phyloP scores from a whole-genome alignment of 92 coral and sea anemone species.

The Epizoanthus scotinus region DNA sequence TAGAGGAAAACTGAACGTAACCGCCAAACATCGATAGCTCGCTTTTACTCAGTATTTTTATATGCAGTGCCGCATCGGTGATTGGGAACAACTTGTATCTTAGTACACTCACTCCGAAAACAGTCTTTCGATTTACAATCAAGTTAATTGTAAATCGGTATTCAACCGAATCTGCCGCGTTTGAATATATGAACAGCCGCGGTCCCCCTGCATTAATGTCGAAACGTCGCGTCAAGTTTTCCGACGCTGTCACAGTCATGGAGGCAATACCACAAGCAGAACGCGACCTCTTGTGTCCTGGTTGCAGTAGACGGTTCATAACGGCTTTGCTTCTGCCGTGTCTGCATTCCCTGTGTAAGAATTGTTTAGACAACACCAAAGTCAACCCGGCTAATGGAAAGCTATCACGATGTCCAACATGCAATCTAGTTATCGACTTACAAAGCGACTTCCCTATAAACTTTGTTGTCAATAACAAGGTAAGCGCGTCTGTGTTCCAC shows the following conservation, averaged over 20 bases:
- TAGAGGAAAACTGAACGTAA: no score
- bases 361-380: conserved; percentile 57
- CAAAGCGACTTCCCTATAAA: conserved; percentile 64
- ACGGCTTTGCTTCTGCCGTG: conserved; percentile 69
- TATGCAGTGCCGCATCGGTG: no score
- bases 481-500: conserved; percentile 58
- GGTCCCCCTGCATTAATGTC: not conserved
- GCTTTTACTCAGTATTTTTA: no score
- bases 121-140: no score
- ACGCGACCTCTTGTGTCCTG: conserved; percentile 58
- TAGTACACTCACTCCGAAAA: no score
- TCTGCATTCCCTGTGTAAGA: conserved; percentile 69
- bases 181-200: no score
- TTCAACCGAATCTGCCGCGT: no score
- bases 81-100: no score
- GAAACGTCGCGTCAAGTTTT: not conserved
- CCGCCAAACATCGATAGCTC: no score
- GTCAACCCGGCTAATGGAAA: conserved; percentile 59
- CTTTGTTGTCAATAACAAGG: conserved; percentile 69
- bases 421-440: conserved; percentile 50
- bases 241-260: conserved; percentile 63
- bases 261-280: conserved; percentile 47
- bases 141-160: no score
- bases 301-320: conserved; percentile 67
- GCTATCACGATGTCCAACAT: conserved; percentile 60